Evolutionary conservation across 2,888 invertebrate species (phyloP).

Genomic region (Zonitis immaculata): DNA sequence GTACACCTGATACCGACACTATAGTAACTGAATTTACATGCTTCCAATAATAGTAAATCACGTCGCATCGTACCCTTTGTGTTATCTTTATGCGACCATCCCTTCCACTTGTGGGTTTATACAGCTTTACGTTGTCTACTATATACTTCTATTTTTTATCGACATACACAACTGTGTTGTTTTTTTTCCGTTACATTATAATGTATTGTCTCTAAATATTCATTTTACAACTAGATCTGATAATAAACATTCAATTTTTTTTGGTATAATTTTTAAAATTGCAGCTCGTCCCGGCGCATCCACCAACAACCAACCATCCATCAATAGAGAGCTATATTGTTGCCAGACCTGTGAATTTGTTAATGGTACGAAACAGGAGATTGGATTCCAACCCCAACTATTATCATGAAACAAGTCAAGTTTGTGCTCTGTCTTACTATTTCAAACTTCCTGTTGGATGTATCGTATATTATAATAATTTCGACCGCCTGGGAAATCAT

Average conservation of each 20-base stretch:
- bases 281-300: no score
- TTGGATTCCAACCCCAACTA: not conserved
- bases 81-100: slow-evolving; percentile 31
- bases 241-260: no score
- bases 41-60: slow-evolving; percentile 37
- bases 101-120: slow-evolving; percentile 27
- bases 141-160: not conserved
- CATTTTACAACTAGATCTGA: no score
- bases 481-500: slow-evolving; percentile 13
- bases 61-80: slow-evolving; percentile 28
- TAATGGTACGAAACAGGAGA: not conserved
- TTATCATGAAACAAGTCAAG: not conserved
- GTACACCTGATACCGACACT: slow-evolving; percentile 30
- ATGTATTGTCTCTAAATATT: no score
- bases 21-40: slow-evolving; percentile 33
- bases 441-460: not conserved
- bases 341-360: no score
- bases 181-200: not conserved
- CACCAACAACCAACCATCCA: no score
- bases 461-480: slow-evolving; percentile 15
- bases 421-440: not conserved
- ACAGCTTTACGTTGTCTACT: slow-evolving; percentile 5
- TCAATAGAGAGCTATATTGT: no score
- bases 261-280: no score
- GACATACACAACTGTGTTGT: not conserved